Percentiles rank a stretch among this genome's conserved stretches.
Conservation (phyloP, 1,140 invertebrate species). For the Plutomurus gul region DNA sequence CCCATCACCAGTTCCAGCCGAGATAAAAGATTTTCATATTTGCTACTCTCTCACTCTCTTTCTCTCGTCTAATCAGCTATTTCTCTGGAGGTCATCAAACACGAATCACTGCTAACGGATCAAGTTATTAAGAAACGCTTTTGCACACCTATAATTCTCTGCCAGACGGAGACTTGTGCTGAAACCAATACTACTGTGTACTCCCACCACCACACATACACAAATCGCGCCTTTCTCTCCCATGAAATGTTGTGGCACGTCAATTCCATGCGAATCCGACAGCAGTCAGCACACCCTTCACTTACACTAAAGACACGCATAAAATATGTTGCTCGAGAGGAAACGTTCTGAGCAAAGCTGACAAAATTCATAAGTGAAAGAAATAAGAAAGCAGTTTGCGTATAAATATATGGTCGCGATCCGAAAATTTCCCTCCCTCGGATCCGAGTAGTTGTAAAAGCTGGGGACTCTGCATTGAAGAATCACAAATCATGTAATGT, state of each 20-base stretch:
- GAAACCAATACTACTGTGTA: too few relatives aligned
- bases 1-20: too few relatives aligned
- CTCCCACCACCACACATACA: too few relatives aligned
- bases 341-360: neutral
- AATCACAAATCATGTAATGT: constrained; percentile 19
- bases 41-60: neutral
- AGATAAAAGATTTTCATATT: neutral
- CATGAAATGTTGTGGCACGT: too few relatives aligned
- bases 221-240: too few relatives aligned
- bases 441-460: constrained; percentile 1
- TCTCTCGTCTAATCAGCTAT: neutral
- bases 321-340: neutral
- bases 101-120: too few relatives aligned
- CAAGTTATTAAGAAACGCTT: neutral
- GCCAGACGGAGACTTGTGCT: neutral
- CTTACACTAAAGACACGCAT: too few relatives aligned
- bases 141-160: neutral
- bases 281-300: too few relatives aligned
- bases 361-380: neutral
- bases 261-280: too few relatives aligned
- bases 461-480: neutral
- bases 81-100: too few relatives aligned
- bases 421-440: neutral
- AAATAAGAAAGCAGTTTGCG: neutral
- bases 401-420: neutral